These are phyloP conservation scores for Charadrius vociferus DNA, from an alignment of 2,113 vertebrate genomes.

Conservation along the genomic window DNA sequence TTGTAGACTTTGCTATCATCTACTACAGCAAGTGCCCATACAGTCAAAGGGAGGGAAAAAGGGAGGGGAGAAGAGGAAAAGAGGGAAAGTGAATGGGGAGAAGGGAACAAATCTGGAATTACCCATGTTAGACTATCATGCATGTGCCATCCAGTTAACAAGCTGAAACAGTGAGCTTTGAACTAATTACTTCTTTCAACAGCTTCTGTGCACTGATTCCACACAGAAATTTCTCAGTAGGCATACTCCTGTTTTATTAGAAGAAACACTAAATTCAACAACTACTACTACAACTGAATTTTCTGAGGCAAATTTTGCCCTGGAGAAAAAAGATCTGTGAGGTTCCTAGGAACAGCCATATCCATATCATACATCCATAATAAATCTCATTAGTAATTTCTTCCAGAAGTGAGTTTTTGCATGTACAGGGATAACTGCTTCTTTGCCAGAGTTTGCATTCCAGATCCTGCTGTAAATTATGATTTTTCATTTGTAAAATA, in stretches of 20 bases:
- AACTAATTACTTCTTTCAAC: neutral
- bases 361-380: neutral
- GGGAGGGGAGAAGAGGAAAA: neutral
- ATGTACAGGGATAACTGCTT: neutral
- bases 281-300: neutral
- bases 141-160: neutral
- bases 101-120: neutral
- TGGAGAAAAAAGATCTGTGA: neutral
- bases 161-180: neutral
- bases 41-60: neutral
- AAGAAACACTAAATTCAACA: neutral
- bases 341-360: neutral
- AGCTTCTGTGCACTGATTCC: neutral
- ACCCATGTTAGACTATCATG: neutral
- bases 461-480: neutral
- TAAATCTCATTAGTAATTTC: neutral
- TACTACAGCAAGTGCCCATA: neutral
- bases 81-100: neutral
- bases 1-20: neutral
- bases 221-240: neutral
- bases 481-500: neutral
- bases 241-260: neutral
- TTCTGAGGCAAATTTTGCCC: neutral
- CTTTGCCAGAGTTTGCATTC: neutral
- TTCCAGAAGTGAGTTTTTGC: neutral